Base-by-base conservation (phyloP, 35 echinoderm and acorn worm genomes). In the Heliocidaris erythrogramma region DNA sequence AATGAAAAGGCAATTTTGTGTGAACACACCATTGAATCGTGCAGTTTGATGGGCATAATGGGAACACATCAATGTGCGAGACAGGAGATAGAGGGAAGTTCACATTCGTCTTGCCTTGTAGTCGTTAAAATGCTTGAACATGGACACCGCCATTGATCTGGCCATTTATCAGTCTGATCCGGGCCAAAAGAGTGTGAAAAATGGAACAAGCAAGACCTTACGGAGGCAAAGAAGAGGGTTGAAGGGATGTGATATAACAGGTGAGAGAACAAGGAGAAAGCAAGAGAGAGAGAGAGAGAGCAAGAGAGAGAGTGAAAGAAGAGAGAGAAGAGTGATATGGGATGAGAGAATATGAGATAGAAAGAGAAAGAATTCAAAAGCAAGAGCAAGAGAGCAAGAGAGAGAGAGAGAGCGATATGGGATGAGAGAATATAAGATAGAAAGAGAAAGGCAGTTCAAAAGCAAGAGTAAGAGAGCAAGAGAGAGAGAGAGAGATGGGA, bases 61-160 rank as follows among this genome's bases (percentile, higher is more conserved):
- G 87, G 87, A 48, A 89, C 30, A 48, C 87, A 89, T 89, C 87
- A 89, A 32, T 89, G 87, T 89, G 87, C 87, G 31, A 89, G 31
- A 89, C 13, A 89, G 87, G 47, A 89, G 87, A 89, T 27, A 27
- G 65, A 78, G 65, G 65, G 65, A 78, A 24, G 65, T 89, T 89
- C 87, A 89, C 87, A 89, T 48, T 89, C 65, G 87, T 4, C 91
- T 92, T 92, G 91, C 91, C 91, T 92, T 92, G 91, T 92, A 92
- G 91, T 92, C 91, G 91, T 92, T 92, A 92, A 92, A 92, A n/a
- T 92, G 91, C 91, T 92, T 92, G 91, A 92, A 92, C 91, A 92
- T 92, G 91, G 91, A 92, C 13, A 92, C 91, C 13, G 91, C 91
- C 91, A 92, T 92, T 30, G 91, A 92, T 59, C 49, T 92, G 29